Conservation (phyloP, 2,113 vertebrate species). For the Theristicus caerulescens region DNA sequence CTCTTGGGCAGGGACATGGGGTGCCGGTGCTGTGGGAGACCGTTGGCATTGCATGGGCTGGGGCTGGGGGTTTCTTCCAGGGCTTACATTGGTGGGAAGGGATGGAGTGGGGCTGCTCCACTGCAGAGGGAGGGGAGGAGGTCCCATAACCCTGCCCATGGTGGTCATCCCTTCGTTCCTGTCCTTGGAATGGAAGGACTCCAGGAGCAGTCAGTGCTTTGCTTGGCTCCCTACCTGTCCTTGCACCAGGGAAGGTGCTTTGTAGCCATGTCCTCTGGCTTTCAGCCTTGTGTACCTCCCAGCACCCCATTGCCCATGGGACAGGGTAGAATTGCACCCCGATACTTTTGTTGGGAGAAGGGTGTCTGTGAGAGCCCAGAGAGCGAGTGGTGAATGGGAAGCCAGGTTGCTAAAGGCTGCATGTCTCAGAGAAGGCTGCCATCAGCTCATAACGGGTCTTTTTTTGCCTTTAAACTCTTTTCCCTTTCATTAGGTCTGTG, state of each 20-base stretch:
- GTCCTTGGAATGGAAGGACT: background rate
- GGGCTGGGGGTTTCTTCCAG: background rate
- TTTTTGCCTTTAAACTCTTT: background rate
- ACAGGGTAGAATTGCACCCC: background rate
- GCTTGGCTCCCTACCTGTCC: rapidly evolving
- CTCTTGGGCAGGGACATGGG: background rate
- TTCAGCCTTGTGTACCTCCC: background rate
- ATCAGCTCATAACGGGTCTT: background rate
- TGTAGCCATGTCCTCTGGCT: background rate
- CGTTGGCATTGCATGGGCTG: rapidly evolving
- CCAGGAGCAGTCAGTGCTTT: rapidly evolving
- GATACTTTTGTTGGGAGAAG: background rate
- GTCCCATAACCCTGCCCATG: background rate
- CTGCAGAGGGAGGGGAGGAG: background rate
- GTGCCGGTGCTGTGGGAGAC: rapidly evolving
- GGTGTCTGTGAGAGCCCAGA: background rate
- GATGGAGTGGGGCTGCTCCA: rapidly evolving
- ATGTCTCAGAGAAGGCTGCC: background rate
- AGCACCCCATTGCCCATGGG: background rate
- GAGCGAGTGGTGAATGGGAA: background rate
- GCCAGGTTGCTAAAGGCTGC: background rate
- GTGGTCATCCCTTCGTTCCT: background rate
- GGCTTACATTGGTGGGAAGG: background rate
- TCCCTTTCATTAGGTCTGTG: background rate
- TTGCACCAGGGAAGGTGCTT: background rate